Base-by-base conservation (phyloP, 1,140 invertebrate genomes). In the Zaprionus gabonicus region DNA sequence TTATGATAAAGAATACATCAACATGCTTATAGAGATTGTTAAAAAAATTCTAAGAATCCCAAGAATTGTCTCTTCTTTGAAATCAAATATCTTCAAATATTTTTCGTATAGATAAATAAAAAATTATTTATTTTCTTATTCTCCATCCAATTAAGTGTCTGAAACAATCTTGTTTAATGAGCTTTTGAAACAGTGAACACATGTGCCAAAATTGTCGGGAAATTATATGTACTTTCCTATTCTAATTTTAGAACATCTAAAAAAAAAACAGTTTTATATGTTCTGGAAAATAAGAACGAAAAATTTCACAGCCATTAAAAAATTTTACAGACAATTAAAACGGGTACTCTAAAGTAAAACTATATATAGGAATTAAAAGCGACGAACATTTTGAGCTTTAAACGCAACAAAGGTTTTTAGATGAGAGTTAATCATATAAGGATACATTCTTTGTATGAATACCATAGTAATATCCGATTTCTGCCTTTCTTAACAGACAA, bases 401-500 rank as follows among this genome's bases (percentile, higher is more conserved):
- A 34, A 31, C 7, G 1, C 0, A 7, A 34, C 9, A 3, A 34
- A 10, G 31, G 31, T 34, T 10, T 34, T 3, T 34, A 31, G 6
- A 10, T 10, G 3, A 34, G 31, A 34, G 9, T 34, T 2, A 34
- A 34, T 2, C 0, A 10, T 34, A 34, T 34, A 34, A 34, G 9
- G 9, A 10, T 34, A 34, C 10, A 34, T 34, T 10, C 38, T 62
- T 28, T 62, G 27, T 31, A 49, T 55, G 2, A 9, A 17, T 62
- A 17, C 10, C 49, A 13, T 13, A 31, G 10, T 34, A 34, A 10
- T 34, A 49, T 7, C 6, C 1, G 13, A 25, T 66, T 41, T 69
- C 49, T 38, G 3, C 27, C 2, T 23, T 15, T 41, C 15, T 5
- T 27, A 9, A n/a, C 80, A 96, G 95, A 96, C 95, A 3, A 95